phyloP scores from a whole-genome alignment of 2,797 vertebrate species.

The Aphelocoma californica region DNA sequence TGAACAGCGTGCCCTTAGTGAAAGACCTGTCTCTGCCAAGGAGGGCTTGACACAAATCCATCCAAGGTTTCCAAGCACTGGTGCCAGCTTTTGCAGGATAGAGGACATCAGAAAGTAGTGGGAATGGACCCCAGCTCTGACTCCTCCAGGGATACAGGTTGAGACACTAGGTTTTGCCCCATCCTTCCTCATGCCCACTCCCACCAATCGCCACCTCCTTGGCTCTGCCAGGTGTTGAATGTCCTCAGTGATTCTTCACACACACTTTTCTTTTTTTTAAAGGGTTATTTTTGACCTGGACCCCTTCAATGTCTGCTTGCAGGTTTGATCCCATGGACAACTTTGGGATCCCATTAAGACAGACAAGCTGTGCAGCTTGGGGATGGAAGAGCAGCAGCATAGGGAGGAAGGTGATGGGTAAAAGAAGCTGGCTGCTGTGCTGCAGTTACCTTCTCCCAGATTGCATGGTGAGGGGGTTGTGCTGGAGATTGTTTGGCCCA shows the following conservation, averaged over 20 bases:
- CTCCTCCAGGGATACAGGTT: not conserved
- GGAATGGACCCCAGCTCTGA: not conserved
- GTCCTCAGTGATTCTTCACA: not conserved
- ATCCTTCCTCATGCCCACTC: not conserved
- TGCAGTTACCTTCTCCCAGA: not conserved
- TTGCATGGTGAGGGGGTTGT: accelerated
- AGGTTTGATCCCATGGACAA: not conserved
- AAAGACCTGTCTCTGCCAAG: not conserved
- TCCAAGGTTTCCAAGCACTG: not conserved
- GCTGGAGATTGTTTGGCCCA: accelerated
- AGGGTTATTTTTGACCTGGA: not conserved
- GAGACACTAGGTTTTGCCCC: not conserved
- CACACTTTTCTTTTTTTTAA: not conserved
- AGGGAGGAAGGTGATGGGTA: not conserved
- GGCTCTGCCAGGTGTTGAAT: not conserved
- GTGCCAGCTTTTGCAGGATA: not conserved
- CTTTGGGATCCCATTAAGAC: not conserved
- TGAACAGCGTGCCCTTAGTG: not conserved
- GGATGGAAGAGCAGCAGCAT: accelerated
- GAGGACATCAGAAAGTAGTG: not conserved
- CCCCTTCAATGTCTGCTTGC: not conserved
- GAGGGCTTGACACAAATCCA: not conserved
- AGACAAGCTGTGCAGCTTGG: accelerated
- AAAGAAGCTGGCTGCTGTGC: not conserved
- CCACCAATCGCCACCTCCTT: accelerated